Conservation (phyloP, 2,888 invertebrate species). For the Ophion slaviceki region DNA sequence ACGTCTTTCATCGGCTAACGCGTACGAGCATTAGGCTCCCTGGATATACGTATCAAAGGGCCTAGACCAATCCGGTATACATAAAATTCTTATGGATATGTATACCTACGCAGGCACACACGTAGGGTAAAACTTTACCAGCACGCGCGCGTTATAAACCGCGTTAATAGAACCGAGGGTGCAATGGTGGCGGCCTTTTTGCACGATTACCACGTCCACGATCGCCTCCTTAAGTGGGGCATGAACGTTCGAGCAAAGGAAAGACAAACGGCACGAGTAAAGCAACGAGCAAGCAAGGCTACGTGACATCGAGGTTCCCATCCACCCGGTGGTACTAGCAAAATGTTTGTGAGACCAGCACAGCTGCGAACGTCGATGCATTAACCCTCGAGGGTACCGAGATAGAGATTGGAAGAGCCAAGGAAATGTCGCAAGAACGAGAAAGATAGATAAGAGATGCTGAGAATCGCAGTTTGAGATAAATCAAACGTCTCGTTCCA, state of each 20-base stretch:
- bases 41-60: conserved; percentile 14
- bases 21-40: conserved; percentile 29
- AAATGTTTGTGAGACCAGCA: conserved; percentile 35
- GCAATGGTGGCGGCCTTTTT: conserved; percentile 52
- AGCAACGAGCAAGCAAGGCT: conserved; percentile 35
- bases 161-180: conserved; percentile 56
- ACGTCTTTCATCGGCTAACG: conserved; percentile 47
- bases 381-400: conserved; percentile 52
- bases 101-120: neutral
- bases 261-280: conserved; percentile 55
- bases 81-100: conserved; percentile 7
- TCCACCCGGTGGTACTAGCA: conserved; percentile 38
- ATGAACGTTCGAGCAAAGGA: conserved; percentile 45
- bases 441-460: conserved; percentile 54
- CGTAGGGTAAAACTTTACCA: conserved; percentile 44
- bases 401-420: conserved; percentile 49
- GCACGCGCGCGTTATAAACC: conserved; percentile 51
- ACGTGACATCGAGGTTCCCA: conserved; percentile 49
- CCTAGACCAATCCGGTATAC: conserved; percentile 19
- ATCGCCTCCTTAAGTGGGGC: conserved; percentile 11
- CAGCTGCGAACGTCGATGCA: conserved; percentile 48
- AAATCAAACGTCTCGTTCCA: conserved; percentile 47
- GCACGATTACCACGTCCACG: conserved; percentile 59
- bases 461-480: conserved; percentile 41
- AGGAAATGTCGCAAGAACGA: conserved; percentile 44